Evolutionary conservation across 2,113 vertebrate genomes (phyloP), one percentile per base, ranked within the genome.

Genomic region (Phainopepla nitens): DNA sequence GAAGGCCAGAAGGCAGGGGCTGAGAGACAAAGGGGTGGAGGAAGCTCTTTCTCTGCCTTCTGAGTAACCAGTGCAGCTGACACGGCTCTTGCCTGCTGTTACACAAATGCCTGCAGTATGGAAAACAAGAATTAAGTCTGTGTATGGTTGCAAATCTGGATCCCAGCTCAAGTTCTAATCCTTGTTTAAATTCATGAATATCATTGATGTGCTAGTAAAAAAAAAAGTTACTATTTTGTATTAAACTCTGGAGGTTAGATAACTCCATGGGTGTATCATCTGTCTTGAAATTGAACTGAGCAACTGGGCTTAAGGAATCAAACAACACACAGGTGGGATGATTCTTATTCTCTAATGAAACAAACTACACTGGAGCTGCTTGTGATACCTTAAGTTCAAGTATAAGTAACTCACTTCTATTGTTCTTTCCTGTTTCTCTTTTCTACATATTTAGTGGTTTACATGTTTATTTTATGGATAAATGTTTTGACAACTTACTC

Each of bases 231-330:
- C 8, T 39, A 0, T 54, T 75, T 70, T 47, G 6, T 49, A 31
- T 80, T 5, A n/a, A n/a, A 13, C 9, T 39, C 20, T 71, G 13
- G 31, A 10, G 8, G 2, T 29, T 60, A 15, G 21, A 5, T 45
- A 61, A 64, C 5, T n/a, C 19, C n/a, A 0, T 49, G 27, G 15
- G 1, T 14, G 1, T 42, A 13, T 49, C 33, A 27, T 11, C 9
- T 36, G 51, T 29, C n/a, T 69, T 75, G 56, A 75, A 83, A 58
- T 0, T 31, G 31, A 69, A 10, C 27, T 75, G 29, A 61, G n/a
- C n/a, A 83, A 42, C 14, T 53, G 53, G 18, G 18, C 4, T 66
- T 29, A 42, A 69, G 61, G 27, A 47, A 27, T 53, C n/a, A 51
- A 75, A 20, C 3, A 8, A n/a, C 29, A 7, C 13, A 18, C 64